Evolutionary conservation across 2,113 vertebrate species (phyloP).

Genomic region (Sitta europaea): DNA sequence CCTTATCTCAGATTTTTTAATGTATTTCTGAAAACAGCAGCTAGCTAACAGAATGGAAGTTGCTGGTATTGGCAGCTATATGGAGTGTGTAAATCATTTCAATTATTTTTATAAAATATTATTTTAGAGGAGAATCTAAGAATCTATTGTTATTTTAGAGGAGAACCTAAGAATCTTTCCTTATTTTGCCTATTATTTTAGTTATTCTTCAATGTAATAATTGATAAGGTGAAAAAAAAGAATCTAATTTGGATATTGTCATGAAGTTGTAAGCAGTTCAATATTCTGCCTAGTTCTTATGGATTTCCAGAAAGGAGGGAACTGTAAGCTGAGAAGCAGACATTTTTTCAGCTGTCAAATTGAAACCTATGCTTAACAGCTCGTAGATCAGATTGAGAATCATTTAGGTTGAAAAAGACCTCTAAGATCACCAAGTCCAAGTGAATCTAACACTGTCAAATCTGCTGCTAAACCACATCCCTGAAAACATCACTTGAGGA

Average conservation of each 20-base stretch:
- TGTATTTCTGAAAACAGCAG: neutral
- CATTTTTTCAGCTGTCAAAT: neutral
- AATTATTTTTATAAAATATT: neutral
- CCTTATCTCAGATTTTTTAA: neutral
- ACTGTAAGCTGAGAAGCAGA: neutral
- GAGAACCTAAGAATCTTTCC: neutral
- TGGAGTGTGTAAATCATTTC: neutral
- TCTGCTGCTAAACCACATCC: accelerated
- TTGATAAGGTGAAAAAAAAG: conserved; percentile 33
- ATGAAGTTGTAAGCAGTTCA: neutral
- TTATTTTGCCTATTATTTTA: conserved; percentile 35
- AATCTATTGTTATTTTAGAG: neutral
- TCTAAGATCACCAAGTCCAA: neutral
- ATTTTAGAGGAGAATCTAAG: neutral
- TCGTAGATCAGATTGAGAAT: neutral
- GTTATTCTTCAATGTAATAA: neutral
- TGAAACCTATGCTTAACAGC: neutral
- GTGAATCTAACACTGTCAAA: neutral
- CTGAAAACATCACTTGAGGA: neutral
- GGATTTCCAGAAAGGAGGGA: neutral
- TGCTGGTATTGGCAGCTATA: neutral
- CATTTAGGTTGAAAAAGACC: neutral
- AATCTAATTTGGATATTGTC: neutral
- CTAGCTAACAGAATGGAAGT: neutral
- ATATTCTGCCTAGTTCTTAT: neutral